Evolutionary conservation across 2,797 vertebrate species (phyloP), one percentile per base, ranked within the genome.

Genomic region (Poecile montanus): DNA sequence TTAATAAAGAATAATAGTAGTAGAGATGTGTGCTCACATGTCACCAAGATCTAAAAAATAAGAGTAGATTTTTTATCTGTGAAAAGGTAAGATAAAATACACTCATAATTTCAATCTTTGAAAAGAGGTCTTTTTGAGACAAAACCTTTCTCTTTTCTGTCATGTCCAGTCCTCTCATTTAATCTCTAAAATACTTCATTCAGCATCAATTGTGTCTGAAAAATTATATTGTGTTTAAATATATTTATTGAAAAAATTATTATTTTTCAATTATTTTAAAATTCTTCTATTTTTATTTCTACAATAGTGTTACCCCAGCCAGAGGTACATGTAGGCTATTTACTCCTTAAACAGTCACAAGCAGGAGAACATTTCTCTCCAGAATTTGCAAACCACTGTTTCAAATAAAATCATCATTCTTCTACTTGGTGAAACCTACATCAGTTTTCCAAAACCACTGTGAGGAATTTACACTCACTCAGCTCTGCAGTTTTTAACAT

Each of bases 71-170:
- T 58, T 14, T 20, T 57, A 2, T 16, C 38, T 48, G 7, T 44
- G 7, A 34, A 53, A 16, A 10, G 3, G 15, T 74, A 66, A 76
- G 14, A 16, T 22, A 38, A 78, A 78, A 53, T 44, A 38, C 3
- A 1, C 6, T 34, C 12, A 11, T 34, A 51, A 68, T 81, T 38
- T 54, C 13, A 30, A 57, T 54, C 9, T 18, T 8, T 61, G 34
- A 45, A 21, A 48, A 30, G 3, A 71, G 5, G 5, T 1, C 0
- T 15, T 54, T 54, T 21, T 29, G 13, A 47, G 3, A 36, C 13
- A 8, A 14, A 71, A 58, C 1, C 1, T 23, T 32, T 18, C 45
- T 19, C 18, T 56, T 4, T 23, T 25, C 20, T 29, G 18, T 53
- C 6, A 20, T 67, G 11, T 20, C 32, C 14, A 30, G 4, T 53